Percentiles rank a stretch among this genome's conserved stretches.
These are phyloP conservation scores for Nymphalis io DNA, from an alignment of 1,140 invertebrate species.

Conservation along the genomic window DNA sequence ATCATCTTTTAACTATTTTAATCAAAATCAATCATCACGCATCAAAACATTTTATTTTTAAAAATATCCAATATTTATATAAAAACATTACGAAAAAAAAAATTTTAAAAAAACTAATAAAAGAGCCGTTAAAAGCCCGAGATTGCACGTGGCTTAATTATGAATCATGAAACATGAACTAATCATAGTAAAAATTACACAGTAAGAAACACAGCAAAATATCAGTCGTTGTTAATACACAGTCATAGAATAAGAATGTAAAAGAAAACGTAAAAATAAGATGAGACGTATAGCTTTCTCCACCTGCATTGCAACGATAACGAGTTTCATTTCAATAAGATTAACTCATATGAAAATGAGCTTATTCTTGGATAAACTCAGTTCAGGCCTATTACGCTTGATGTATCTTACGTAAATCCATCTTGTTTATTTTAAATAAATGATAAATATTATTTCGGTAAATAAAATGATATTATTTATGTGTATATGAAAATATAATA, in stretches of 20 bases:
- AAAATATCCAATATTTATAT: too few species aligned
- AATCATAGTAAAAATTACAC: too few species aligned
- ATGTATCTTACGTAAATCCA: background rate
- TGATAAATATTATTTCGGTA: background rate
- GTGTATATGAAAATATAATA: background rate
- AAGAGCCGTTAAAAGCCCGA: too few species aligned
- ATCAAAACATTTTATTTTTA: too few species aligned
- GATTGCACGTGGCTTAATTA: too few species aligned
- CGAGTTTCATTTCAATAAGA: background rate
- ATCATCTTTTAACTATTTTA: too few species aligned
- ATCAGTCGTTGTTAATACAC: background rate
- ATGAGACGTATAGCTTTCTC: background rate
- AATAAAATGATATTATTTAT: background rate
- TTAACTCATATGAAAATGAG: background rate
- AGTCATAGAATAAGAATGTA: background rate
- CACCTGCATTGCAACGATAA: background rate
- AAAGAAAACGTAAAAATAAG: background rate
- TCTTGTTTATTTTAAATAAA: background rate
- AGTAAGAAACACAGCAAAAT: too few species aligned
- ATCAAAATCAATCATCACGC: too few species aligned
- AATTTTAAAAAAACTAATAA: too few species aligned
- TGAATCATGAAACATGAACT: too few species aligned
- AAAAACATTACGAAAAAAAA: too few species aligned
- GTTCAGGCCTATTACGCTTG: background rate
- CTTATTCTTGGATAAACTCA: background rate